These are phyloP conservation scores for Diarsia dahlii DNA, from an alignment of 2,888 invertebrate species.

Conservation along the genomic window DNA sequence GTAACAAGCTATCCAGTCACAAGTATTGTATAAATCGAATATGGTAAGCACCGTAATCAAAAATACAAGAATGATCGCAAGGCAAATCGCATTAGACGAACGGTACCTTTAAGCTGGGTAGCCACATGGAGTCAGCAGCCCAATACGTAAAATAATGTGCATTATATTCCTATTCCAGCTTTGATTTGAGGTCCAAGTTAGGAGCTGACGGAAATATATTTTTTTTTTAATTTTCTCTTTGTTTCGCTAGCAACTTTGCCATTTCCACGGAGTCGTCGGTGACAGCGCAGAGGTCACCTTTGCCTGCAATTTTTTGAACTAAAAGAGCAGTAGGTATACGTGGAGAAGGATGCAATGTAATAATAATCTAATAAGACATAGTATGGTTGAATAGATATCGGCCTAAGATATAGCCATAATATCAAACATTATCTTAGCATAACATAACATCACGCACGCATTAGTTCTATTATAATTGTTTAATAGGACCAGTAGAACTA, in stretches of 20 bases:
- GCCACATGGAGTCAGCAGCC: slow-evolving; percentile 42
- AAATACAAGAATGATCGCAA: slow-evolving; percentile 47
- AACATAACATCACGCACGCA: too few relatives aligned
- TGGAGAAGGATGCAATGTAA: too few relatives aligned
- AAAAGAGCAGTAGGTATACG: too few relatives aligned
- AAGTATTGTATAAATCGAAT: slow-evolving; percentile 23
- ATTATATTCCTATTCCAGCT: slow-evolving; percentile 56
- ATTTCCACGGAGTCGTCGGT: not conserved
- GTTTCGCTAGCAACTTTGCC: not conserved
- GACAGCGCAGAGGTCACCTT: not conserved
- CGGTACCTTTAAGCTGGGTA: slow-evolving; percentile 51
- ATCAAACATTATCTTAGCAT: too few relatives aligned
- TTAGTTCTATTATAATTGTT: too few relatives aligned
- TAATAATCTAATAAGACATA: too few relatives aligned
- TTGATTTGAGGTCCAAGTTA: slow-evolving; percentile 38
- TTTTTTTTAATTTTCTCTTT: too few relatives aligned
- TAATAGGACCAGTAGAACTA: too few relatives aligned
- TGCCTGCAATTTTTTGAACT: too few relatives aligned
- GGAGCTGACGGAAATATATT: slow-evolving; percentile 4
- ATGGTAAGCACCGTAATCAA: slow-evolving; percentile 42
- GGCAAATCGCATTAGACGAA: slow-evolving; percentile 53
- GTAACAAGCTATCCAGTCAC: slow-evolving; percentile 15
- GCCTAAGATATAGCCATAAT: too few relatives aligned
- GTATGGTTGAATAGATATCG: too few relatives aligned
- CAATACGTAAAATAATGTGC: slow-evolving; percentile 65